Base-by-base conservation (phyloP, 2,113 vertebrate species). In the Nansenia antarctica region DNA sequence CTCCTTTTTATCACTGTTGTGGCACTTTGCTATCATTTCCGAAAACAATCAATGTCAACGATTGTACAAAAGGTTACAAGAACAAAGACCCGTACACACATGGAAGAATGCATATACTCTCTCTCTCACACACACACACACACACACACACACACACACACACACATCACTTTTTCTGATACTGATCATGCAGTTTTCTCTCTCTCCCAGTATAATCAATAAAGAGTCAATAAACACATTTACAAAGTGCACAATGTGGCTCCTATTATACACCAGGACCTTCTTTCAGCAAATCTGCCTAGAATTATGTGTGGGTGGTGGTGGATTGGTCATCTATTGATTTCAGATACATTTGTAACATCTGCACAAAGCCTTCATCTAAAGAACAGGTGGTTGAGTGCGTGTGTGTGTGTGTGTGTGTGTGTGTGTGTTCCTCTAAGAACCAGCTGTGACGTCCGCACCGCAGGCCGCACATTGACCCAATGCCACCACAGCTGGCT, bases 281-380 rank as follows among this genome's bases (percentile, higher is more conserved):
- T 57, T 20, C 45, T 47, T n/a, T 7, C 54, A 18, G 27, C 54
- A 26, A 12, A 35, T 39, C 9, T 39, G 34, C 31, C 20, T 24
- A 37, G 20, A 62, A 37, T 62, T 24, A 26, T 39, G 34, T 24
- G 32, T 39, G 32, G 34, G 32, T 35, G 59, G 20, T 34, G 20
- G 15, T 20, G 26, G 54, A 58, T 58, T 58, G 54, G 54, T 58
- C 18, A 30, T 27, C 29, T 34, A 62, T 39, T 62, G 60, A 62
- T 62, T 67, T 34, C 6, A 59, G 24, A 35, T 66, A 52, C 9
- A 60, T 72, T 45, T 66, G 54, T n/a, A 60, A 47, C 6, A 9
- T 29, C 27, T 42, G 20, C 65, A 73, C 47, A 67, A 60, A 67
- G 65, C 18, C 35, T 69, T 45, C 55, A 55, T 31, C 22, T 5